Evolutionary conservation across 2,888 invertebrate species (phyloP), one percentile per base, ranked within the genome.

Genomic region (Priocnemis perturbator): DNA sequence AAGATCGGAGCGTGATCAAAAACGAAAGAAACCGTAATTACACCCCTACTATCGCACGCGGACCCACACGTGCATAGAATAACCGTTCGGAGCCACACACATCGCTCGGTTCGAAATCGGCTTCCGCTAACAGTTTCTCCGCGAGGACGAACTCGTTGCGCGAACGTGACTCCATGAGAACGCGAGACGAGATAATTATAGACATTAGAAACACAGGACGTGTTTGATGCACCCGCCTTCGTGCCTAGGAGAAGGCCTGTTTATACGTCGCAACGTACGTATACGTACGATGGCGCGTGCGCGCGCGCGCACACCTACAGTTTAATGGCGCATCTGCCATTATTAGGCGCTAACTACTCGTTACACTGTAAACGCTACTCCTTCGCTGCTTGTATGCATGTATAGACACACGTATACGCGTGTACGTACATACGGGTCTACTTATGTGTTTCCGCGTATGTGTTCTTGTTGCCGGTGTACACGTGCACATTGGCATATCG

Each of bases 291-390:
- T 11, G 9, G 19, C n/a, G 57, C 14, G 58, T 19, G 59, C 19
- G 59, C 19, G 59, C 20, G 59, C 50, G 19, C 50, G 50, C 50
- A 50, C 50, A 17, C 50, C 17, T 37, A 9, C n/a, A 19, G 37
- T 67, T 66, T 65, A 69, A 71, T 76, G 68, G 63, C 66, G 58
- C 62, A 66, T 61, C 68, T 69, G 73, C 71, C 72, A 62, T 77
- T 77, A 81, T 81, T 76, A 73, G 67, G 68, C 63, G 72, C 68
- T 70, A 79, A 81, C 69, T 71, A 72, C 71, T 77, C 69, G 75
- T 78, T 81, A 76, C 74, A 19, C 61, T 56, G 21, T 67, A 61
- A 63, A 20, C 15, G 37, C 4, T 14, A n/a, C 50, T 2, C 50
- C 9, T 17, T 9, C 26, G 26, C 37, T 37, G 37, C 7, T 11